A percentile compares a stretch with the other conserved stretches of the same genome.
Evolutionary conservation across 1,140 invertebrate species (phyloP).

Genomic region (Chrysomallon squamiferum): DNA sequence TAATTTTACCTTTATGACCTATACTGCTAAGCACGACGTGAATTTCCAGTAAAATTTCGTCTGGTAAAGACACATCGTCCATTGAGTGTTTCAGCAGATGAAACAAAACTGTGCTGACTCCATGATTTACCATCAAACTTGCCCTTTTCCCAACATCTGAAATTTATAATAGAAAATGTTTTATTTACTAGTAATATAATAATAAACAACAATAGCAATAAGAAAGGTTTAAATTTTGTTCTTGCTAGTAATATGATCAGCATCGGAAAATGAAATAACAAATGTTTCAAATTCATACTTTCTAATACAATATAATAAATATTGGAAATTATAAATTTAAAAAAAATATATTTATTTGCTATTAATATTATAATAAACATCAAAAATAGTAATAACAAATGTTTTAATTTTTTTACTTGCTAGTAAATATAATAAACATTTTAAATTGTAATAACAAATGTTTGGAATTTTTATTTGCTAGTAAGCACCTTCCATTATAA

Average conservation of each 20-base stretch:
- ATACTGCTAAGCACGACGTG: conserved; percentile 53
- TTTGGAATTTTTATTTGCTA: too few relatives aligned
- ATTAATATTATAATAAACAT: too few relatives aligned
- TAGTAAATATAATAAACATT: too few relatives aligned
- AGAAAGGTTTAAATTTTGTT: background rate
- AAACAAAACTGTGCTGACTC: conserved; percentile 50
- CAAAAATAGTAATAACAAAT: too few relatives aligned
- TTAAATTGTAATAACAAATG: too few relatives aligned
- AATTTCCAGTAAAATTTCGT: conserved; percentile 43
- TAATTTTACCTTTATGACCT: conserved; percentile 56
- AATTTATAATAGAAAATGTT: conserved; percentile 2
- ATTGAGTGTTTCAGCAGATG: conserved; percentile 49
- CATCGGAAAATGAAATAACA: background rate
- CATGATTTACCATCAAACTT: conserved; percentile 46
- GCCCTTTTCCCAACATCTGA: conserved; percentile 51
- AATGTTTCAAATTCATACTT: background rate
- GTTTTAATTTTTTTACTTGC: too few relatives aligned
- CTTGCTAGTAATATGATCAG: too few relatives aligned
- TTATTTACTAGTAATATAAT: background rate
- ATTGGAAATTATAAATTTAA: background rate
- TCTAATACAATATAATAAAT: background rate
- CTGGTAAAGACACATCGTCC: conserved; percentile 30
- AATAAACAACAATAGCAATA: background rate
- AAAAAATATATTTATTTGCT: too few relatives aligned
- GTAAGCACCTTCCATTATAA: too few relatives aligned